These are phyloP conservation scores for Chirona hameri DNA, from an alignment of 2,888 invertebrate species.

Conservation along the genomic window DNA sequence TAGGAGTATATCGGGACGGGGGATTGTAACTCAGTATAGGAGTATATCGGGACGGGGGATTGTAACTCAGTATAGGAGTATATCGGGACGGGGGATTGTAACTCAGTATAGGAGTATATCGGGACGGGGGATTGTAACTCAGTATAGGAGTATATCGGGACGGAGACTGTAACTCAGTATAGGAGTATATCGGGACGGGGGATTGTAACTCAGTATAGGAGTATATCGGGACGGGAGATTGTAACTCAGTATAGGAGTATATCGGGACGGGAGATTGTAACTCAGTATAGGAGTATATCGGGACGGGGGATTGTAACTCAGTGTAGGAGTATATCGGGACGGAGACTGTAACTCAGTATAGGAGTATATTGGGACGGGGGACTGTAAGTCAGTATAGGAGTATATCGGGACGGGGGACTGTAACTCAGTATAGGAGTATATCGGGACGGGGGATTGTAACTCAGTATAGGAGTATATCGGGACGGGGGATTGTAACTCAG, in stretches of 20 bases:
- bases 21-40: background rate
- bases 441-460: background rate
- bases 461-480: no score
- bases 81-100: no score
- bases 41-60: background rate
- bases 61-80: no score
- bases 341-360: background rate
- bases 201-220: background rate
- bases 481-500: background rate
- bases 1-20: background rate
- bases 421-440: background rate
- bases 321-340: no score
- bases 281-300: background rate
- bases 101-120: background rate
- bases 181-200: background rate
- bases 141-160: no score
- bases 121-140: background rate
- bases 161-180: background rate
- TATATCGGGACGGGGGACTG: no score
- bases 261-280: no score
- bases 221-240: background rate
- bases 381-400: no score
- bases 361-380: background rate
- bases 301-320: background rate
- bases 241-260: no score